Evolutionary conservation across 2,888 invertebrate genomes (phyloP).

Genomic region (Trissoscelio sp.): DNA sequence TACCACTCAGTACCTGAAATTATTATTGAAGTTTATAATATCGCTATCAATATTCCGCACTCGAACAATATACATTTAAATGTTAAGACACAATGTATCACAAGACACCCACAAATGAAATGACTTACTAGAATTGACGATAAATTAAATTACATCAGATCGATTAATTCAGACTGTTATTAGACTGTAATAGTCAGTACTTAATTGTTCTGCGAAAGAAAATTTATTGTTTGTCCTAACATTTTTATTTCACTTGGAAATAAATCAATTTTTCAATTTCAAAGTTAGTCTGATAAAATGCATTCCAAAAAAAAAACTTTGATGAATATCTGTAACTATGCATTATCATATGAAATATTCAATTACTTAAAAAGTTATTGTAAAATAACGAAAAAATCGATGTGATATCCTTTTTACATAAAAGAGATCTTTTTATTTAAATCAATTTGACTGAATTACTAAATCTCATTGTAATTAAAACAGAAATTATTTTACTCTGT

Average conservation of each 20-base stretch:
- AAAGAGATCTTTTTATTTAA: conserved; percentile 5
- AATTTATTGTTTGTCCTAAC: conserved; percentile 3
- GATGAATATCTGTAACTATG: conserved; percentile 16
- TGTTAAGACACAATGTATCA: conserved; percentile 2
- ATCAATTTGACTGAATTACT: not conserved
- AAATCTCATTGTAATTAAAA: conserved; percentile 35
- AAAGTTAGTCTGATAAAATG: too few species aligned
- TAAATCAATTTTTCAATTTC: not conserved
- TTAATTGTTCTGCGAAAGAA: conserved; percentile 34
- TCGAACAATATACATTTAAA: conserved; percentile 5
- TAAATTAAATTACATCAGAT: conserved; percentile 36
- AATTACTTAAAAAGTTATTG: not conserved
- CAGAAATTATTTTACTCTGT: conserved; percentile 24
- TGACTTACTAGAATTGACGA: conserved; percentile 23
- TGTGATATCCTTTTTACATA: not conserved
- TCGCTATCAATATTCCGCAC: not conserved
- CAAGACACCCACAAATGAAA: conserved; percentile 25
- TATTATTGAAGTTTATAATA: conserved; percentile 12
- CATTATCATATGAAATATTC: conserved; percentile 11
- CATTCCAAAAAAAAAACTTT: too few species aligned
- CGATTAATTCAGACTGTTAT: conserved; percentile 26
- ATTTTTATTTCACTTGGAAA: conserved; percentile 6
- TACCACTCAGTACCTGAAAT: conserved; percentile 1
- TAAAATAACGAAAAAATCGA: not conserved
- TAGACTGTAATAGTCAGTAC: conserved; percentile 25